These are phyloP conservation scores for Hydriomena furcata DNA, from an alignment of 2,888 invertebrate genomes.

Conservation along the genomic window DNA sequence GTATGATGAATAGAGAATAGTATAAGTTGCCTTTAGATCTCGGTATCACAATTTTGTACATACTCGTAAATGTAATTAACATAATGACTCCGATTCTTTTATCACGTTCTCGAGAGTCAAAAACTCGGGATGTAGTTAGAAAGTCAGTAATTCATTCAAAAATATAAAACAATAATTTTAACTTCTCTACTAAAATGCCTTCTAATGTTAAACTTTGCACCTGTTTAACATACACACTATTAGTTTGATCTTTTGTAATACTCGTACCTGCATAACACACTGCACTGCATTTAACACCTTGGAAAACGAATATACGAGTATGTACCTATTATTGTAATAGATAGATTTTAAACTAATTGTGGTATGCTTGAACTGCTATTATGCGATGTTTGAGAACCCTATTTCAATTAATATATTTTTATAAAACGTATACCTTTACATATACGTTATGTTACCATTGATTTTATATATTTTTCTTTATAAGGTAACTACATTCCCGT, in stretches of 20 bases:
- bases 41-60: slow-evolving; percentile 74
- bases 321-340: neutral
- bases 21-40: slow-evolving; percentile 64
- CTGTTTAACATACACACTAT: slow-evolving; percentile 3
- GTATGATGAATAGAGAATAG: slow-evolving; percentile 65
- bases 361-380: neutral
- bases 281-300: neutral
- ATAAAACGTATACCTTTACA: slow-evolving; percentile 24
- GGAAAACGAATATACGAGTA: neutral
- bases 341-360: neutral
- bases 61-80: slow-evolving; percentile 66
- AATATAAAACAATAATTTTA: slow-evolving; percentile 1
- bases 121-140: neutral
- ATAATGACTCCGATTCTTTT: slow-evolving; percentile 54
- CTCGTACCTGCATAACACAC: neutral
- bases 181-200: neutral
- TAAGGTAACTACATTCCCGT: neutral
- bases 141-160: too few species aligned
- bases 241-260: slow-evolving; percentile 1
- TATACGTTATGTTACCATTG: slow-evolving; percentile 25
- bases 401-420: neutral
- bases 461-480: slow-evolving; percentile 10
- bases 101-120: slow-evolving; percentile 13
- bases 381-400: too few species aligned
- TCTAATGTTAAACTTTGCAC: neutral